Evolutionary conservation across 2,797 vertebrate species (phyloP), one percentile per base, ranked within the genome.

Genomic region (Sebastes itinus): DNA sequence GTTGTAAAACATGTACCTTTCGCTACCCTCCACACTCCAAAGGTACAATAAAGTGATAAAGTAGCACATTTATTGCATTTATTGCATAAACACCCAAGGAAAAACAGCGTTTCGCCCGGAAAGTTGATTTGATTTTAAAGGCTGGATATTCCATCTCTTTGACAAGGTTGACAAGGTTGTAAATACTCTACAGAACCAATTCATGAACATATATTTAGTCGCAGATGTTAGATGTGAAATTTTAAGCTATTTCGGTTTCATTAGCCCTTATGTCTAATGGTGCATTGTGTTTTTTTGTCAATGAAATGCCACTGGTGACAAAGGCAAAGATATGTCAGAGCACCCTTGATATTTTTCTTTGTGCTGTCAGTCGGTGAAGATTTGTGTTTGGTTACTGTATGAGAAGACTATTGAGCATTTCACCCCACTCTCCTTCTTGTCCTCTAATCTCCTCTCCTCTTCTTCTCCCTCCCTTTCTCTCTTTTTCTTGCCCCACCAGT

Each of bases 1-100:
- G 89, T 88, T 91, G 89, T 92, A 91, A 94, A 92, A 86, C 84
- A 89, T 92, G 89, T 68, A 88, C 83, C 85, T 93, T 88, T 87
- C 64, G 13, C 80, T 84, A 87, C 84, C 86, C 83, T 87, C 72
- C 78, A 66, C 83, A 81, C 85, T 90, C 82, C 88, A 67, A 84
- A 88, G 87, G 85, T 81, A 87, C 86, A 92, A 89, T 89, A 90
- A 92, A 87, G 64, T 77, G 79, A 84, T 81, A 87, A 91, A 89
- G 83, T 77, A 78, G 74, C 65, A 78, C 81, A 80, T 90, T 90
- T 88, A 89, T 81, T 80, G 83, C 83, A 82, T 90, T 80, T 87
- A 87, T 90, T 89, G 86, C 85, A 86, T 89, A 88, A 90, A 89
- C 83, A 92, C 84, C 71, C 7, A 25, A 54, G 67, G 69, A 84